Evolutionary conservation across 2,113 vertebrate species (phyloP).

Genomic region (Cynoglossus semilaevis): DNA sequence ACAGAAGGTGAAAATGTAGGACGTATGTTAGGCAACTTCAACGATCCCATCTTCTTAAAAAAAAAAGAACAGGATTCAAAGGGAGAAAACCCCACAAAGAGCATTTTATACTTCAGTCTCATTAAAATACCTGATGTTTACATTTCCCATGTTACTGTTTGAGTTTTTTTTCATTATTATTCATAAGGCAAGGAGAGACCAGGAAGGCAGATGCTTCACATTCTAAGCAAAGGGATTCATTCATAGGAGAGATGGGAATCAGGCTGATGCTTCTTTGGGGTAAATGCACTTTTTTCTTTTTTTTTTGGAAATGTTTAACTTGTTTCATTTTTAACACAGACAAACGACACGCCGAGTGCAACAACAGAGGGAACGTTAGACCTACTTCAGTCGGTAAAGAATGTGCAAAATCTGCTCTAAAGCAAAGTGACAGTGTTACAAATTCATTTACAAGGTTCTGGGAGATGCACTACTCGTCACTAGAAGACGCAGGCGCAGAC

Average conservation of each 20-base stretch:
- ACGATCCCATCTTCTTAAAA: slow-evolving; percentile 55
- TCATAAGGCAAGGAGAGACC: slow-evolving; percentile 73
- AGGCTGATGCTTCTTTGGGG: slow-evolving; percentile 68
- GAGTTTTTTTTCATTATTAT: slow-evolving; percentile 30
- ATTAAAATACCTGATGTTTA: slow-evolving; percentile 27
- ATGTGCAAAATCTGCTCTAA: slow-evolving; percentile 96
- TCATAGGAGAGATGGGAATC: slow-evolving; percentile 40
- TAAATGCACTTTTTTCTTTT: slow-evolving; percentile 72
- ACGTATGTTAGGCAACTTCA: slow-evolving; percentile 58
- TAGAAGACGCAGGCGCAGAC: slow-evolving; percentile 81
- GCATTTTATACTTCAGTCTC: slow-evolving; percentile 26
- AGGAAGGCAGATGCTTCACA: slow-evolving; percentile 70
- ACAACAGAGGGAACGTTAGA: slow-evolving; percentile 79
- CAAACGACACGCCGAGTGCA: slow-evolving; percentile 77
- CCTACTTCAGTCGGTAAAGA: slow-evolving; percentile 76
- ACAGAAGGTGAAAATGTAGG: slow-evolving; percentile 71
- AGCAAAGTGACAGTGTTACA: slow-evolving; percentile 81
- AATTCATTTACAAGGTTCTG: slow-evolving; percentile 74
- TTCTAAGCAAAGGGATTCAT: slow-evolving; percentile 62
- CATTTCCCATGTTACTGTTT: slow-evolving; percentile 36
- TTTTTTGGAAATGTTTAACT: slow-evolving; percentile 49
- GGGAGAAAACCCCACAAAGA: slow-evolving; percentile 41
- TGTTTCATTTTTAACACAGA: slow-evolving; percentile 58
- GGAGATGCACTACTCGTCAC: slow-evolving; percentile 49
- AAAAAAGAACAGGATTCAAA: slow-evolving; percentile 52